phyloP scores from a whole-genome alignment of 2,113 vertebrate species.

The Uria aalge region DNA sequence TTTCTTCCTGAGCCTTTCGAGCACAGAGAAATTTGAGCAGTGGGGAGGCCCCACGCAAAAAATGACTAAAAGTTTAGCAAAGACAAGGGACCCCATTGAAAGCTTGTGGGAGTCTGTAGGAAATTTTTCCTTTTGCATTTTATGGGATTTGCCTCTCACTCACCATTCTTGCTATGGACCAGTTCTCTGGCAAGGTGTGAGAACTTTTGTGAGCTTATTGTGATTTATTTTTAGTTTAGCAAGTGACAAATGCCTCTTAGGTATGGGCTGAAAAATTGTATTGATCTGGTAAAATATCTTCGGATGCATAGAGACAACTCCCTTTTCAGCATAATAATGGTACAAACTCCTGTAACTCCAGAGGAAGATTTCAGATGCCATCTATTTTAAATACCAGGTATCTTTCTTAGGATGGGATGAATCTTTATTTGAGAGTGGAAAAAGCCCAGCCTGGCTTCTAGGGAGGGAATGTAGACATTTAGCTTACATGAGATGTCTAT shows the following conservation, averaged over 20 bases:
- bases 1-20: neutral
- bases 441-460: neutral
- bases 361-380: neutral
- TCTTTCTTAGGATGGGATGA: neutral
- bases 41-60: neutral
- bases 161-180: neutral
- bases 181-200: neutral
- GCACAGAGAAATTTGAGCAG: neutral
- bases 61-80: neutral
- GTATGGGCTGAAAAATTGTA: neutral
- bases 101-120: neutral
- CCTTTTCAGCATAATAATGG: neutral
- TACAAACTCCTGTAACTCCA: neutral
- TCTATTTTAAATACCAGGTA: neutral
- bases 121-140: neutral
- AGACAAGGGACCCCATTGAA: neutral
- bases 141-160: neutral
- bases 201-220: neutral
- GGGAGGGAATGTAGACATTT: neutral
- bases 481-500: neutral
- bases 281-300: neutral
- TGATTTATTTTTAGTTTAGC: neutral
- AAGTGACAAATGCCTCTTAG: rapidly evolving
- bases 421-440: neutral
- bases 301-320: neutral